Conservation (phyloP, 1,140 invertebrate species). For the Aleiodes sp. region DNA sequence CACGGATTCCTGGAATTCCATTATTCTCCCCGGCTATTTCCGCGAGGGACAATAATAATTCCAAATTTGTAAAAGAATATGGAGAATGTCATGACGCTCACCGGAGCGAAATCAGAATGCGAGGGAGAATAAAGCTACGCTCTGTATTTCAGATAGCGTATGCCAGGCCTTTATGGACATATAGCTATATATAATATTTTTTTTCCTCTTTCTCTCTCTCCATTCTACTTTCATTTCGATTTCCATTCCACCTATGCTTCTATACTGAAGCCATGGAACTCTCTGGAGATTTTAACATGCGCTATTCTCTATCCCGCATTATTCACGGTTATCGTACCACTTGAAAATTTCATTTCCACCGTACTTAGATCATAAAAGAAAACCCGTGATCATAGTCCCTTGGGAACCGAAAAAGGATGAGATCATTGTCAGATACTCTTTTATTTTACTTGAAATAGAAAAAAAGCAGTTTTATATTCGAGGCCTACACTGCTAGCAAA, state of each 20-base stretch:
- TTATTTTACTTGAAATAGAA: too few relatives aligned
- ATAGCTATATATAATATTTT: too few relatives aligned
- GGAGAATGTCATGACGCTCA: too few relatives aligned
- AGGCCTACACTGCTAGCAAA: too few relatives aligned
- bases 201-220: too few relatives aligned
- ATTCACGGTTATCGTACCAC: conserved; percentile 36
- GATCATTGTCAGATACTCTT: background rate
- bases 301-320: conserved; percentile 26
- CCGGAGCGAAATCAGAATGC: background rate
- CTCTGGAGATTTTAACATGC: conserved; percentile 21
- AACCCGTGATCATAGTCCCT: background rate
- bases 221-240: background rate
- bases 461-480: too few relatives aligned
- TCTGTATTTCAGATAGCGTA: background rate
- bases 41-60: too few relatives aligned
- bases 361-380: conserved; percentile 26
- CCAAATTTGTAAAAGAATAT: too few relatives aligned
- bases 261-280: conserved; percentile 7
- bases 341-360: conserved; percentile 37
- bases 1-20: too few relatives aligned
- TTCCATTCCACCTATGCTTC: background rate
- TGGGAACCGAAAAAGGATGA: background rate
- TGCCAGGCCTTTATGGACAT: background rate
- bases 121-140: background rate
- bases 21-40: too few relatives aligned